phyloP scores from a whole-genome alignment of 2,888 invertebrate genomes.

The Philopedon plagiatum region DNA sequence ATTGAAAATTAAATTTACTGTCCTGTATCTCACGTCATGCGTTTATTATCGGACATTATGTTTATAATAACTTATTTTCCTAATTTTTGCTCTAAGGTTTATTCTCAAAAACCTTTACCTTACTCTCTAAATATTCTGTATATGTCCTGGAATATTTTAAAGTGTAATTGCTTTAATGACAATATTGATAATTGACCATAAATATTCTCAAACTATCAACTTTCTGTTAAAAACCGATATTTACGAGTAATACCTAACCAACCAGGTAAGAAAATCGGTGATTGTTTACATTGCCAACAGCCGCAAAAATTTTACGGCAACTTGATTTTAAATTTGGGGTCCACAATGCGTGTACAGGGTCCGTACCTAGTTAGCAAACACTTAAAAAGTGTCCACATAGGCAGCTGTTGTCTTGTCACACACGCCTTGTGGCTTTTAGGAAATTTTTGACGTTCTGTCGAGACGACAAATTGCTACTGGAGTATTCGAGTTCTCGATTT shows the following conservation, averaged over 20 bases:
- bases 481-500: constrained; percentile 53
- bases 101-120: too few species aligned
- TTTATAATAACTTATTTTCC: too few species aligned
- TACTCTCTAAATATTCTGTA: too few species aligned
- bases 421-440: constrained; percentile 43
- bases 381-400: constrained; percentile 50
- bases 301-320: constrained; percentile 62
- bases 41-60: too few species aligned
- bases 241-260: constrained; percentile 20
- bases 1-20: too few species aligned
- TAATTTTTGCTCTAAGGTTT: too few species aligned
- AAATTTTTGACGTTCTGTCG: constrained; percentile 55
- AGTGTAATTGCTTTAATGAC: too few species aligned
- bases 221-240: neutral
- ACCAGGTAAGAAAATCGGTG: constrained; percentile 46
- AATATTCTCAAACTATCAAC: neutral
- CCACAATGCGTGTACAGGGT: constrained; percentile 50
- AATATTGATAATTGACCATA: too few species aligned
- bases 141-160: too few species aligned
- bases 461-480: constrained; percentile 57
- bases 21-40: too few species aligned
- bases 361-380: constrained; percentile 56
- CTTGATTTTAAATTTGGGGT: constrained; percentile 61
- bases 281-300: constrained; percentile 54
- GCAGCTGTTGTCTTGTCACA: constrained; percentile 53